Conservation (phyloP, 2,113 vertebrate species). For the Odobenus rosmarus region DNA sequence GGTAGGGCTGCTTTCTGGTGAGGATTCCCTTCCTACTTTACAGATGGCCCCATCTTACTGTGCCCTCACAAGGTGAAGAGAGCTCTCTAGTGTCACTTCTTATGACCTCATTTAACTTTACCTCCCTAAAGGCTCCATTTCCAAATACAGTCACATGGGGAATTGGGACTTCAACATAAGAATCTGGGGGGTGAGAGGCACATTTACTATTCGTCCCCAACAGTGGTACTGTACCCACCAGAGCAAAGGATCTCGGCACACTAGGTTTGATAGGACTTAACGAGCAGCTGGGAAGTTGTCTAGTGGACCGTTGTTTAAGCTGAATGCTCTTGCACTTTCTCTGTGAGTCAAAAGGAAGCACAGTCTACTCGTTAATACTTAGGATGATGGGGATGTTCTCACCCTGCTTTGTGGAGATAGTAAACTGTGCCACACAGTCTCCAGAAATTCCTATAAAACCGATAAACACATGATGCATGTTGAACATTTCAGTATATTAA, state of each 20-base stretch:
- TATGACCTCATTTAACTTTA: background rate
- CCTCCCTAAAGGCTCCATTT: background rate
- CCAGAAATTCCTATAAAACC: slow-evolving; percentile 37
- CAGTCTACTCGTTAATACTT: background rate
- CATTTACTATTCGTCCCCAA: background rate
- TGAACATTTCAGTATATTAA: slow-evolving; percentile 30
- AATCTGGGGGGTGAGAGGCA: background rate
- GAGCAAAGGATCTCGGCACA: background rate
- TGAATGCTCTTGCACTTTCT: background rate
- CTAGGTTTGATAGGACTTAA: background rate
- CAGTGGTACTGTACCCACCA: background rate
- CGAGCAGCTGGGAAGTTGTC: background rate
- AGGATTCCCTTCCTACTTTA: background rate
- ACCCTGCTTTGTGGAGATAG: background rate
- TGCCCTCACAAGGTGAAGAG: background rate
- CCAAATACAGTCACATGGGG: background rate
- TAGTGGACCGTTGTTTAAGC: background rate
- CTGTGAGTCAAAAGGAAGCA: slow-evolving; percentile 4
- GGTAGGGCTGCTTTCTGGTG: background rate
- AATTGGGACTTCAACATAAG: background rate
- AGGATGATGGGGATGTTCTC: background rate
- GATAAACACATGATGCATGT: background rate
- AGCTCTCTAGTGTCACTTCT: background rate
- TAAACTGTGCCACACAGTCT: background rate
- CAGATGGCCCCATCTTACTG: background rate